These are phyloP conservation scores for Mormyrops attenuatus DNA, from an alignment of 2,797 vertebrate species.

Conservation along the genomic window DNA sequence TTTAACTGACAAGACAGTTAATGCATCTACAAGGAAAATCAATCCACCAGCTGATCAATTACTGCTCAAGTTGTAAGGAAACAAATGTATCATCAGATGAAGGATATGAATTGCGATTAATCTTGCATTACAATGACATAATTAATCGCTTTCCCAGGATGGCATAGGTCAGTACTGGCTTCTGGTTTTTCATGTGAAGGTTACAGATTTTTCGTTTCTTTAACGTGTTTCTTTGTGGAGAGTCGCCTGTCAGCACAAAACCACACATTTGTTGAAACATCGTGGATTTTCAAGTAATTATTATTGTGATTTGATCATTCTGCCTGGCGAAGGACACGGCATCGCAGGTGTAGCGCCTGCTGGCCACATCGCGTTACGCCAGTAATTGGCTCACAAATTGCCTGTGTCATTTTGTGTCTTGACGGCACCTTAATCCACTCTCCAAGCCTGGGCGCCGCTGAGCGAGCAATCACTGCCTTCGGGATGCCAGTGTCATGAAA, in stretches of 20 bases:
- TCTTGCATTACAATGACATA: not conserved
- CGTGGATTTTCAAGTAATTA: not conserved
- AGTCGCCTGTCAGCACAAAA: not conserved
- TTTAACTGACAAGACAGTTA: not conserved
- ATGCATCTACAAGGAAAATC: conserved; percentile 1
- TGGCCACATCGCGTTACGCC: conserved; percentile 23
- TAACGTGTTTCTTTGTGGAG: not conserved
- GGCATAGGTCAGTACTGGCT: not conserved
- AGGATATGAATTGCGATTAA: not conserved
- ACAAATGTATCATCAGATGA: conserved; percentile 7
- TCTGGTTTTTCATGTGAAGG: not conserved
- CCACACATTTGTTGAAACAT: not conserved
- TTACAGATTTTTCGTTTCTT: not conserved
- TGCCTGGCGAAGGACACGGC: not conserved
- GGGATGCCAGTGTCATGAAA: not conserved
- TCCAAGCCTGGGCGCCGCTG: conserved; percentile 8
- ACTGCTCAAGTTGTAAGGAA: not conserved
- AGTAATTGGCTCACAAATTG: conserved; percentile 33
- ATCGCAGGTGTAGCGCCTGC: conserved; percentile 22
- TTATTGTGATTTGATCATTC: not conserved
- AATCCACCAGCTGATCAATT: not conserved
- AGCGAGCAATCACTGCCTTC: conserved; percentile 2
- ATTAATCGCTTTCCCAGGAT: not conserved
- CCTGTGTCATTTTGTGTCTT: conserved; percentile 25
- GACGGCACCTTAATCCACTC: conserved; percentile 7